Conservation (phyloP, 2,113 vertebrate genomes). For the Prinia subflava region DNA sequence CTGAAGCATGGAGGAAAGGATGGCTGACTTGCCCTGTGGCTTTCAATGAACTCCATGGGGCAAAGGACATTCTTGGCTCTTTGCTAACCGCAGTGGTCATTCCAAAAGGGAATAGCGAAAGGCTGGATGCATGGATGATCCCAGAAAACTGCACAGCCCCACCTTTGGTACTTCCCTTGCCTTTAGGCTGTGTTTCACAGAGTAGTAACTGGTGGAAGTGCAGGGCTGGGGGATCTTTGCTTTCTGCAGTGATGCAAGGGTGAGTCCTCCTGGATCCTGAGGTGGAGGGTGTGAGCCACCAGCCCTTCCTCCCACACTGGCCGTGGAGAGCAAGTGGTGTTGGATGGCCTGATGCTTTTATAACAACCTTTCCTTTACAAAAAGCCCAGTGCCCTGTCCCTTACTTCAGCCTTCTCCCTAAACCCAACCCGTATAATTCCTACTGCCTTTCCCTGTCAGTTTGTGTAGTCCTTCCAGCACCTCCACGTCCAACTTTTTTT, state of each 20-base stretch:
- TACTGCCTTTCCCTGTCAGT: background rate
- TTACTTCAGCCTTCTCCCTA: background rate
- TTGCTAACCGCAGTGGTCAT: background rate
- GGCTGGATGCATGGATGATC: background rate
- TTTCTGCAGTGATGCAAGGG: background rate
- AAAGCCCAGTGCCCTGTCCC: background rate
- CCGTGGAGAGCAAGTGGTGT: background rate
- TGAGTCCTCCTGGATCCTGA: background rate
- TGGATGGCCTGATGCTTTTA: background rate
- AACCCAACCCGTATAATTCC: background rate
- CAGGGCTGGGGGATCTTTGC: background rate
- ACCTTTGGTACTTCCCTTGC: background rate
- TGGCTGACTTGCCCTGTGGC: background rate
- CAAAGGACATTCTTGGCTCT: background rate
- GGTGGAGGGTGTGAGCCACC: background rate
- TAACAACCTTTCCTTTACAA: background rate
- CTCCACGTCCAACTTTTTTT: background rate
- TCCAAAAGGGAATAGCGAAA: background rate
- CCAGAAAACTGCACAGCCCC: rapidly evolving
- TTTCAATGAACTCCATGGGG: background rate
- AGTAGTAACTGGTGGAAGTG: background rate
- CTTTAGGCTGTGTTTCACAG: background rate
- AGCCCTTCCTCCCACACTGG: background rate
- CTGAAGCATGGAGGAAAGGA: background rate
- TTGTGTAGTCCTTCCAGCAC: background rate